Conservation (phyloP, 2,888 invertebrate species). For the Megaustenia siamemsis region DNA sequence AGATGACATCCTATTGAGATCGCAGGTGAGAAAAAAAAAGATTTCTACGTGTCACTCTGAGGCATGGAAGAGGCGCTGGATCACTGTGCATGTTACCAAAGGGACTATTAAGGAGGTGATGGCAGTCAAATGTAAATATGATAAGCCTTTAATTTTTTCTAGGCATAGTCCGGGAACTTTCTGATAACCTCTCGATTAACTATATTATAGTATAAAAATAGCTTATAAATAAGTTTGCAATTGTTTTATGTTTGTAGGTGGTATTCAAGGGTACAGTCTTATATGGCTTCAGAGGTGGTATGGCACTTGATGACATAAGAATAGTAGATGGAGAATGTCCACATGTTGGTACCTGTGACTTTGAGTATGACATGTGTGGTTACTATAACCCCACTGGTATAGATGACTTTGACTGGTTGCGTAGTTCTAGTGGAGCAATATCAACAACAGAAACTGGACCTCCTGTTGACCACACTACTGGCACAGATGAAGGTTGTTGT, state of each 20-base stretch:
- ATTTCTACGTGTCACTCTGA: no score
- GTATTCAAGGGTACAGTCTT: slow-evolving; percentile 71
- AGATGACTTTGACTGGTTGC: slow-evolving; percentile 75
- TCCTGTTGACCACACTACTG: slow-evolving; percentile 73
- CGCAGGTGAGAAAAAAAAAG: no score
- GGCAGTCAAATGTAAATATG: no score
- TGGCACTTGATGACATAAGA: slow-evolving; percentile 74
- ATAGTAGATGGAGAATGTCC: slow-evolving; percentile 68
- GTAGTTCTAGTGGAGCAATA: slow-evolving; percentile 71
- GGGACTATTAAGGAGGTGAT: no score
- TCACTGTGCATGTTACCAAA: no score
- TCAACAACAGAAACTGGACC: slow-evolving; percentile 70
- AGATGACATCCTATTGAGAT: no score
- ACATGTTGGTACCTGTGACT: slow-evolving; percentile 73
- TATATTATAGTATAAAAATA: no score
- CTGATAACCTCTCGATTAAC: no score
- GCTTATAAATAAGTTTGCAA: not conserved
- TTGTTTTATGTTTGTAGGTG: slow-evolving; percentile 62
- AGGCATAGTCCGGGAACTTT: no score
- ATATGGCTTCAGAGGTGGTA: slow-evolving; percentile 69
- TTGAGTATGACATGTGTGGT: slow-evolving; percentile 74
- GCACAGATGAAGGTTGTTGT: slow-evolving; percentile 62
- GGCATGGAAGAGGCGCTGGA: no score
- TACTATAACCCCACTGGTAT: slow-evolving; percentile 65
- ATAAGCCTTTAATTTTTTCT: no score